Base-by-base conservation (phyloP, 2,888 invertebrate species). In the Hydrotaea diabolus region DNA sequence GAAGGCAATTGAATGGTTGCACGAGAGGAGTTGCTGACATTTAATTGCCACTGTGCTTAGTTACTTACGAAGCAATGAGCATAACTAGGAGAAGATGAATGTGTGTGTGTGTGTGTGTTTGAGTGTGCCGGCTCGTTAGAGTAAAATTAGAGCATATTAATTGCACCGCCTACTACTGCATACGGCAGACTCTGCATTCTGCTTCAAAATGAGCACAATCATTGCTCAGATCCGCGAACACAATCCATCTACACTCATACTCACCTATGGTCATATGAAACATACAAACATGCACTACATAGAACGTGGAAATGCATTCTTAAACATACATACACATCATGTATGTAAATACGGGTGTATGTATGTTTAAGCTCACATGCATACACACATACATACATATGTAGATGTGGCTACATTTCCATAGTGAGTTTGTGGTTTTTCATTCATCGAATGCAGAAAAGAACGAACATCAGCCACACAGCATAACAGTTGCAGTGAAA, bases 121-220 rank as follows among this genome's bases (percentile, higher is more conserved):
- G 19, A 36, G 36, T 72, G 49, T 55, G 72, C 39, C 15, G 4
- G 8, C 19, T 39, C 39, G 23, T 73, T 49, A 11, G 59, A 49
- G 49, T 31, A 77, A 77, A 81, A 77, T 66, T 82, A 49, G 82
- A 74, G 36, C 82, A 74, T 69, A 77, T 77, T 82, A 66, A 73
- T 74, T 82, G 66, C 55, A 77, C 73, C 82, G 77, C 81, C 77
- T 77, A 80, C 80, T 46, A n/a, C 19, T 59, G 36, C 31, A 49
- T 31, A 57, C 21, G 8, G 59, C n/a, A n/a, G n/a, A n/a, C n/a
- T n/a, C n/a, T n/a, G n/a, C n/a, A 49, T 1, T 31, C 31, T 59
- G 26, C 4, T 59, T 26, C 5, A 31, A 31, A 36, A 31, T n/a
- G 62, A 62, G 59, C 62, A 62, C 31, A 62, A 62, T n/a, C 11